Evolutionary conservation across 2,888 invertebrate genomes (phyloP).

Genomic region (Drosophila mimica): DNA sequence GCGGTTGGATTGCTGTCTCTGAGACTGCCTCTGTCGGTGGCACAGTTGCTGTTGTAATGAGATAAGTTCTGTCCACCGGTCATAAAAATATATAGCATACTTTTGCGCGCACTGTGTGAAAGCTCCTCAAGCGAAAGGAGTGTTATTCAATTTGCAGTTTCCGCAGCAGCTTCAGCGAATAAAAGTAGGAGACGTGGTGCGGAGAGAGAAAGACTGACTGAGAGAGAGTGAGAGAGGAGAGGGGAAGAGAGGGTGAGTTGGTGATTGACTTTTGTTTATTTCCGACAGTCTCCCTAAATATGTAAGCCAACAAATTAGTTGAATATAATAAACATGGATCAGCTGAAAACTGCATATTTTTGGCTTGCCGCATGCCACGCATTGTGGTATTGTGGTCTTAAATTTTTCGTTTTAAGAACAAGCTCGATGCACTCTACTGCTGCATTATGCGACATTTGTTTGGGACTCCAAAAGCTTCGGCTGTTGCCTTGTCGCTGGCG

Average conservation of each 20-base stretch:
- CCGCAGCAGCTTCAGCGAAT: conserved; percentile 4
- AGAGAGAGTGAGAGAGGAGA: background rate
- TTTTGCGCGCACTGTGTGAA: conserved; percentile 26
- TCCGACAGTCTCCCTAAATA: conserved; percentile 41
- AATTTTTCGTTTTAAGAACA: conserved; percentile 28
- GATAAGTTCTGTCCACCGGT: conserved; percentile 43
- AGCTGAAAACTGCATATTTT: background rate
- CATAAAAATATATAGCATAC: conserved; percentile 59
- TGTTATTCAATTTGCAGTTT: conserved; percentile 38
- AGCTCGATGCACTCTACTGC: conserved; percentile 21
- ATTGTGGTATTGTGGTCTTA: conserved; percentile 40
- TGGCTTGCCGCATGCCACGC: conserved; percentile 32
- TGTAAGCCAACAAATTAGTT: conserved; percentile 67
- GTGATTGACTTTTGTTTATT: conserved; percentile 13
- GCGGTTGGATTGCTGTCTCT: conserved; percentile 40
- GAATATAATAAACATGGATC: conserved; percentile 18
- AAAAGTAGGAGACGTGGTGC: background rate
- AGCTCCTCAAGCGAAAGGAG: background rate
- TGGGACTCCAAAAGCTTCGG: conserved; percentile 8
- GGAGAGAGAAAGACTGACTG: background rate
- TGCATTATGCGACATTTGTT: conserved; percentile 49
- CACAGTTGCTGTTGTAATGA: conserved; percentile 19
- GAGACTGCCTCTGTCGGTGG: background rate
- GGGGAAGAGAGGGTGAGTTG: background rate
- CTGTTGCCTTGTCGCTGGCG: conserved; percentile 51